A percentile compares a stretch with the other conserved stretches of the same genome.
These are phyloP conservation scores for Machimus atricapillus DNA, from an alignment of 2,888 invertebrate genomes.

Conservation along the genomic window DNA sequence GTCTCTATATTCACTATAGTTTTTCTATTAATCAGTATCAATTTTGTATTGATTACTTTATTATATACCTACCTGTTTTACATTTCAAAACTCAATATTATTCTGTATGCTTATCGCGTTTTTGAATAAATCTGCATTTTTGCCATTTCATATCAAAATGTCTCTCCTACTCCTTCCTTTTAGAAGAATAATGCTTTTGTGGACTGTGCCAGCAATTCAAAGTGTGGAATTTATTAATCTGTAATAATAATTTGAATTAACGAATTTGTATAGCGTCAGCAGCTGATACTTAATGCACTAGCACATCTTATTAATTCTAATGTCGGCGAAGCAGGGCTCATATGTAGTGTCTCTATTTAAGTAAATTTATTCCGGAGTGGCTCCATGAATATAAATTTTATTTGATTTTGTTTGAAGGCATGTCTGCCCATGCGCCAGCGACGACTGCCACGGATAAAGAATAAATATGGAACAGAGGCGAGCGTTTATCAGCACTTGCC, in stretches of 20 bases:
- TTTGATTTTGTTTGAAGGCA: neutral
- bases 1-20: no score
- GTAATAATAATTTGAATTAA: neutral
- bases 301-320: neutral
- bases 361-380: neutral
- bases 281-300: neutral
- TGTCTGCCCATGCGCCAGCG: neutral
- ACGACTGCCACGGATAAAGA: neutral
- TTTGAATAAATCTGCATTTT: neutral
- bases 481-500: neutral
- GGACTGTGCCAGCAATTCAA: neutral
- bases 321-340: neutral
- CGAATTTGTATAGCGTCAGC: neutral
- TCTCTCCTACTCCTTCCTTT: neutral
- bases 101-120: neutral
- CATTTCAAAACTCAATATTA: neutral
- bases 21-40: no score
- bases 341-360: neutral
- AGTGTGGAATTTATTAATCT: neutral
- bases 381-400: neutral
- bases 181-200: neutral
- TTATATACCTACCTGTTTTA: no score
- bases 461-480: neutral
- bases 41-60: no score
- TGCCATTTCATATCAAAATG: neutral